Conservation (phyloP, 2,888 invertebrate species). For the Prosapia bicincta region DNA sequence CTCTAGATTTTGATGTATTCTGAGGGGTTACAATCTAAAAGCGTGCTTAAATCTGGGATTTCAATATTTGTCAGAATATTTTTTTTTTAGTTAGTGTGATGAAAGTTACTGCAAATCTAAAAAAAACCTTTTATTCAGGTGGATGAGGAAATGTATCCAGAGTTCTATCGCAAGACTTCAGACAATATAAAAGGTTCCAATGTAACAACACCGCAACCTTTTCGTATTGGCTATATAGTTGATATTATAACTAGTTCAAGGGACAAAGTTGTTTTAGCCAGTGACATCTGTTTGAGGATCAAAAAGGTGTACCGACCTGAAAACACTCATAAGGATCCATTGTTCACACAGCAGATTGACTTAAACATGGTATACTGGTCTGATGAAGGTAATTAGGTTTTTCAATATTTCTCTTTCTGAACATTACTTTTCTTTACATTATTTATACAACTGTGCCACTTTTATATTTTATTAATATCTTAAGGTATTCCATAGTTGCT, state of each 20-base stretch:
- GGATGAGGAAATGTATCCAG: slow-evolving; percentile 74
- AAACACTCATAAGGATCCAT: slow-evolving; percentile 60
- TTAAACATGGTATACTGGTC: slow-evolving; percentile 75
- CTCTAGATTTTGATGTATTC: too few relatives aligned
- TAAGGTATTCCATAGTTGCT: too few relatives aligned
- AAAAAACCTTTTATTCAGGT: slow-evolving; percentile 48
- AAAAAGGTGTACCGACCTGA: slow-evolving; percentile 72
- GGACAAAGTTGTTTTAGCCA: slow-evolving; percentile 52
- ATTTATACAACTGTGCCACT: too few relatives aligned
- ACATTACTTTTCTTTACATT: too few relatives aligned
- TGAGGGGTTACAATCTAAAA: too few relatives aligned
- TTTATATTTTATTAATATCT: too few relatives aligned
- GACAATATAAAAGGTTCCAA: slow-evolving; percentile 68
- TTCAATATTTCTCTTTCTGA: neutral
- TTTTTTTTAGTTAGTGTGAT: too few relatives aligned
- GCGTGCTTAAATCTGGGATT: too few relatives aligned
- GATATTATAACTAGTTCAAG: slow-evolving; percentile 57
- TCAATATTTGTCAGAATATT: too few relatives aligned
- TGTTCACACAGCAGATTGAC: slow-evolving; percentile 59
- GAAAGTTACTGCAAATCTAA: too few relatives aligned
- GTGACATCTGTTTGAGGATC: slow-evolving; percentile 62
- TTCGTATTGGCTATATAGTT: slow-evolving; percentile 66
- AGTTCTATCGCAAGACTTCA: slow-evolving; percentile 72
- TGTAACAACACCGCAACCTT: slow-evolving; percentile 68
- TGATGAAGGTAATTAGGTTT: slow-evolving; percentile 56